Conservation (phyloP, 2,888 invertebrate genomes). For the Operophtera brumata region DNA sequence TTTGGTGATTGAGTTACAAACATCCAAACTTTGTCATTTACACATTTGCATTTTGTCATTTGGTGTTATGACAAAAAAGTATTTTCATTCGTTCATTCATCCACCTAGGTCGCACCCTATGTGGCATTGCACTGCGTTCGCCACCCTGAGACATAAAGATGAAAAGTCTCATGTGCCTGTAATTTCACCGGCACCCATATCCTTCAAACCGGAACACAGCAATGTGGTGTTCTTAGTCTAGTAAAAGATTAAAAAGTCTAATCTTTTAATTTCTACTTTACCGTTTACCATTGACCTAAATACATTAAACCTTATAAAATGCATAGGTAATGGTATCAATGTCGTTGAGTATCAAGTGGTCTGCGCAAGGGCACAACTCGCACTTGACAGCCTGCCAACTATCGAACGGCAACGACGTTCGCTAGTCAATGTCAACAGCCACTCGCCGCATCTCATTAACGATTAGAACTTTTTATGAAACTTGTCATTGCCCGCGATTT, state of each 20-base stretch:
- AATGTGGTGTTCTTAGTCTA: not conserved
- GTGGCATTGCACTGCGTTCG: no score
- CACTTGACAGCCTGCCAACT: slow-evolving; percentile 71
- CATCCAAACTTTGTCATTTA: no score
- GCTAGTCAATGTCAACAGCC: slow-evolving; percentile 67
- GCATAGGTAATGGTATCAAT: slow-evolving; percentile 20
- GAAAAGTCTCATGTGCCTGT: no score
- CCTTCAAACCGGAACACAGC: no score
- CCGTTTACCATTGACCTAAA: slow-evolving; percentile 1
- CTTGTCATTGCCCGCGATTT: not conserved
- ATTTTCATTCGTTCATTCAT: no score
- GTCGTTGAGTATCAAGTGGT: slow-evolving; percentile 25
- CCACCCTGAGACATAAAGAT: no score
- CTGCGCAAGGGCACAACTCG: slow-evolving; percentile 54
- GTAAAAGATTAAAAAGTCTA: not conserved
- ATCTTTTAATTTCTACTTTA: not conserved
- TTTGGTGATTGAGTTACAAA: no score
- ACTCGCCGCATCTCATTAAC: slow-evolving; percentile 47
- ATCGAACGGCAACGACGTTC: slow-evolving; percentile 59
- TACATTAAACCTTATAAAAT: slow-evolving; percentile 12
- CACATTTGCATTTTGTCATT: no score
- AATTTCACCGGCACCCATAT: no score
- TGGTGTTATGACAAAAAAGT: no score
- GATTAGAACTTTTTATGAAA: slow-evolving; percentile 33
- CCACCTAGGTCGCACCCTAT: no score